These are phyloP conservation scores for Theonella swinhoei DNA, from an alignment of 37 sponge, comb jelly and placozoan genomes.

Conservation along the genomic window DNA sequence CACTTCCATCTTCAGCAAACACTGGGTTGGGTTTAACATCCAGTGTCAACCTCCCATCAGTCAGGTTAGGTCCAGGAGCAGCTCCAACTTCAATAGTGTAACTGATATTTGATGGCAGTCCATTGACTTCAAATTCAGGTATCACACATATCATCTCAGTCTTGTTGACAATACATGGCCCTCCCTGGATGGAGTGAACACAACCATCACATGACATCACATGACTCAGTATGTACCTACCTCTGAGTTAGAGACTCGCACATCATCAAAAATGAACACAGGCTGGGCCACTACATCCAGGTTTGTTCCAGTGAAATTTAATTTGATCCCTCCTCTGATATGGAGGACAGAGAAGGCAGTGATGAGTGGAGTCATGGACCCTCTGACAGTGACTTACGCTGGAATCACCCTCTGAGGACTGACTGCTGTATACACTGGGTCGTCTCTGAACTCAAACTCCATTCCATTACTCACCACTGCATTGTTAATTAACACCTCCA, in stretches of 20 bases:
- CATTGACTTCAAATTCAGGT: too few relatives aligned
- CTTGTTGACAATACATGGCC: too few relatives aligned
- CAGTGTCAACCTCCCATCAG: neutral
- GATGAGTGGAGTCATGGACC: neutral
- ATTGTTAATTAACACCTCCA: slow-evolving; percentile 37
- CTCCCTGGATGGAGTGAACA: too few relatives aligned
- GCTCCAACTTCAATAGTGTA: slow-evolving; percentile 31
- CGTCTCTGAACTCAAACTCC: slow-evolving; percentile 22
- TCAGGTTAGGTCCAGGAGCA: slow-evolving; percentile 26
- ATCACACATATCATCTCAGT: too few relatives aligned
- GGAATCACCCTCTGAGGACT: neutral
- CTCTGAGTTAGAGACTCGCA: too few relatives aligned
- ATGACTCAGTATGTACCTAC: neutral
- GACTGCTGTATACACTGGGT: slow-evolving; percentile 32
- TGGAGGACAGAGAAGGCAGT: neutral
- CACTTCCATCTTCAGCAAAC: neutral
- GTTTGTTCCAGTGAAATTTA: slow-evolving; percentile 52
- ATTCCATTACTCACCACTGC: slow-evolving; percentile 3
- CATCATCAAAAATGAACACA: slow-evolving; percentile 13
- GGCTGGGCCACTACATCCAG: slow-evolving; percentile 48
- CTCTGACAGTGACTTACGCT: neutral
- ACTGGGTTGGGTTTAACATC: neutral
- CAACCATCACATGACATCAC: neutral
- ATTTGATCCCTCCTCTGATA: slow-evolving; percentile 57
- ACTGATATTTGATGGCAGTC: slow-evolving; percentile 6